These are phyloP conservation scores for Ephialtes manifestator DNA, from an alignment of 2,888 invertebrate species.

Conservation along the genomic window DNA sequence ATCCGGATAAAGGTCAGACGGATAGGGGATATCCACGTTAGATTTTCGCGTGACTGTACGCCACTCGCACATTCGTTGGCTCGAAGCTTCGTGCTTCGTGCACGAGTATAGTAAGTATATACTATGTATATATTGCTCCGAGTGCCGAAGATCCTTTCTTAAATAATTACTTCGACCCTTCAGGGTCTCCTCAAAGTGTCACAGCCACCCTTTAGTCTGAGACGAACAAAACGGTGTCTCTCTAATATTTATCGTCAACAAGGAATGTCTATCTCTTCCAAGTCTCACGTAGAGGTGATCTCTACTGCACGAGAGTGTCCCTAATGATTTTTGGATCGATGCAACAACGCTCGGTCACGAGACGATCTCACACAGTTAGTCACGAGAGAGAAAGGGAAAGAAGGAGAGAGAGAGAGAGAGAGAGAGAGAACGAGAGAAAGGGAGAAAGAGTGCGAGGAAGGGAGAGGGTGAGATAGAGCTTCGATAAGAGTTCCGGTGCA, in stretches of 20 bases:
- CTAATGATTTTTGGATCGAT: slow-evolving; percentile 43
- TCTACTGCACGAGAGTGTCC: neutral
- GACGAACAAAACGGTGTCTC: neutral
- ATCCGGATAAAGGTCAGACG: slow-evolving; percentile 65
- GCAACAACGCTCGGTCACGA: slow-evolving; percentile 34
- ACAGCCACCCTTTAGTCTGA: neutral
- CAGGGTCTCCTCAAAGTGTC: slow-evolving; percentile 1
- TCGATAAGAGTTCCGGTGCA: slow-evolving; percentile 29
- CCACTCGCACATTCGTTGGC: slow-evolving; percentile 47
- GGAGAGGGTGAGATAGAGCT: slow-evolving; percentile 15
- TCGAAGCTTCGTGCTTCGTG: slow-evolving; percentile 23
- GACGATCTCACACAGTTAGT: slow-evolving; percentile 27
- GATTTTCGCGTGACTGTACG: slow-evolving; percentile 65
- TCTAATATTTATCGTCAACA: slow-evolving; percentile 1
- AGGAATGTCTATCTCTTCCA: slow-evolving; percentile 1
- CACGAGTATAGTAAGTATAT: neutral
- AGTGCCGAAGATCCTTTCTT: slow-evolving; percentile 12
- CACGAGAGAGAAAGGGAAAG: neutral
- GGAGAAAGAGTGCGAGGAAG: neutral
- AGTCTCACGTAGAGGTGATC: neutral
- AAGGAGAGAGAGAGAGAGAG: neutral
- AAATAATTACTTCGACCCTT: neutral
- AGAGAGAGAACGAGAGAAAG: too few relatives aligned
- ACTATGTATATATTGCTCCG: neutral
- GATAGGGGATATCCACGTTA: slow-evolving; percentile 43